phyloP scores from a whole-genome alignment of 2,888 invertebrate species.

The Polyommatus icarus region DNA sequence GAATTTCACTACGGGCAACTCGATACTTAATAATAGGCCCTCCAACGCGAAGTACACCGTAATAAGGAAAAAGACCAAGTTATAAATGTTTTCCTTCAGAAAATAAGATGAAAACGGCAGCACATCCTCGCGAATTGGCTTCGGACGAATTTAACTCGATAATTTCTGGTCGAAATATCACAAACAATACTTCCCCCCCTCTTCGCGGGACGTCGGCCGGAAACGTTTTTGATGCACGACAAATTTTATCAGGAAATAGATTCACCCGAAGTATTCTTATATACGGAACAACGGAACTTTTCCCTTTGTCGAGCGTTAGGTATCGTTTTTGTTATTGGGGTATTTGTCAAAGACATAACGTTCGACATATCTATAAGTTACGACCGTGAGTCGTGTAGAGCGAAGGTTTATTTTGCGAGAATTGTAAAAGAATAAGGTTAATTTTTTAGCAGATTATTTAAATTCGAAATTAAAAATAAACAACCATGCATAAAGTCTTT shows the following conservation, averaged over 20 bases:
- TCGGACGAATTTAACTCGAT: slow-evolving; percentile 50
- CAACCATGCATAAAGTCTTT: background rate
- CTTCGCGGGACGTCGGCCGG: slow-evolving; percentile 41
- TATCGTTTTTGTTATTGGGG: background rate
- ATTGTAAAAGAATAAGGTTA: too few relatives aligned
- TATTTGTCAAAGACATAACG: background rate
- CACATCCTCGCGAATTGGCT: slow-evolving; percentile 45
- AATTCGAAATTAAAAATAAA: background rate
- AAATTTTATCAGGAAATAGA: slow-evolving; percentile 44
- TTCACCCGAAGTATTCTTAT: slow-evolving; percentile 35
- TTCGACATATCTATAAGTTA: background rate
- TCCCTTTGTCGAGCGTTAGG: slow-evolving; percentile 17
- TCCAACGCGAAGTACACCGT: slow-evolving; percentile 37
- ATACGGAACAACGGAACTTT: slow-evolving; percentile 16
- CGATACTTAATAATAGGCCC: slow-evolving; percentile 32
- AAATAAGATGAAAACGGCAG: slow-evolving; percentile 45
- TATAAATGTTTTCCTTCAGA: slow-evolving; percentile 45
- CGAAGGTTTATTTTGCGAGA: too few relatives aligned
- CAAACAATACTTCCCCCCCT: slow-evolving; percentile 50
- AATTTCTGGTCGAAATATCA: slow-evolving; percentile 56
- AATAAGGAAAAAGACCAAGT: slow-evolving; percentile 37
- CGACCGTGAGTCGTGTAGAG: background rate
- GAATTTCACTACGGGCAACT: slow-evolving; percentile 28
- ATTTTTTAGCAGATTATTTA: background rate
- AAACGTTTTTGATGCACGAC: slow-evolving; percentile 43